Conservation (phyloP, 1,140 invertebrate species). For the Neodiprion lecontei region DNA sequence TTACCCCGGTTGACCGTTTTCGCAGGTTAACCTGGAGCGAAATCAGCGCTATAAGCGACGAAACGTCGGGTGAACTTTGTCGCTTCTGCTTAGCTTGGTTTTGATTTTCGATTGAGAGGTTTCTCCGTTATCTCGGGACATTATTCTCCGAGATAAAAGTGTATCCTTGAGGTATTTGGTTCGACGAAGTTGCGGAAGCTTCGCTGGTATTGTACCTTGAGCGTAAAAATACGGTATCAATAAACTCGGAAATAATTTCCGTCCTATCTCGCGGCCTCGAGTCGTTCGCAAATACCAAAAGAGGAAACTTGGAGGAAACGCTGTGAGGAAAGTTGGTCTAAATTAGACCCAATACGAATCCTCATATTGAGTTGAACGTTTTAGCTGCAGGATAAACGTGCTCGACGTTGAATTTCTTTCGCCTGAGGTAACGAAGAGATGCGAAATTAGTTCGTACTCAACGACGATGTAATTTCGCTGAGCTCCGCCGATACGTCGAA, state of each 20-base stretch:
- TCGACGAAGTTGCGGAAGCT: neutral
- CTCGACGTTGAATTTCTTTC: neutral
- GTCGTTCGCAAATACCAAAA: neutral
- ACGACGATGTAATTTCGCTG: neutral
- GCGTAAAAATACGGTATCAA: neutral
- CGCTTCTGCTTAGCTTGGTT: neutral
- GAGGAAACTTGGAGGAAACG: too few species aligned
- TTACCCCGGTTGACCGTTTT: neutral
- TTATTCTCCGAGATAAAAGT: neutral
- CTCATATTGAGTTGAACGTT: neutral
- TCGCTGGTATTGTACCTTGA: neutral
- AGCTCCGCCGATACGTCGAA: too few species aligned
- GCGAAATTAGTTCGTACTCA: neutral
- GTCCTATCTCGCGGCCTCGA: neutral
- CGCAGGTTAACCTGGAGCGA: neutral
- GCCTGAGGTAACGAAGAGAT: neutral
- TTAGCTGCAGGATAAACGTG: neutral
- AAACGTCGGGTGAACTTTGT: neutral
- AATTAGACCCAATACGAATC: neutral
- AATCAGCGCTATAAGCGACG: neutral
- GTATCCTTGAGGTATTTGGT: neutral
- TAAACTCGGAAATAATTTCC: neutral
- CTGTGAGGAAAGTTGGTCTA: neutral
- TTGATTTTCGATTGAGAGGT: conserved; percentile 2
- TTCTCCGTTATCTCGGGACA: neutral